These are phyloP conservation scores for Dascyllus trimaculatus DNA, from an alignment of 2,113 vertebrate species.

Conservation along the genomic window DNA sequence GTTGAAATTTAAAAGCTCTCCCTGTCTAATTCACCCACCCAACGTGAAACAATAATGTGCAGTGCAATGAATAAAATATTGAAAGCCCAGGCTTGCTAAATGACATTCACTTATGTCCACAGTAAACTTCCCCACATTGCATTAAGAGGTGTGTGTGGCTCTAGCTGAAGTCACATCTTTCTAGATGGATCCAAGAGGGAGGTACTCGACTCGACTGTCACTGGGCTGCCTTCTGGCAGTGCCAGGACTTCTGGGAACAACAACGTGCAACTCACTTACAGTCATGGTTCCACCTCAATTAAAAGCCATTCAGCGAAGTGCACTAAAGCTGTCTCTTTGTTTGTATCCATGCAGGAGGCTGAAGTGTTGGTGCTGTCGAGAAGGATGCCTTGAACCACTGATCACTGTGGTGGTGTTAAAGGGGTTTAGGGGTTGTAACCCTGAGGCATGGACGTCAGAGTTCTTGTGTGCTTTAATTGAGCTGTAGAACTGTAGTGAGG, in stretches of 20 bases:
- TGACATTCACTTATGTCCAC: constrained; percentile 42
- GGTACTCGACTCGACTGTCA: constrained; percentile 50
- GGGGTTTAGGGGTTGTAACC: not conserved
- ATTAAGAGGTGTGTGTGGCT: constrained; percentile 10
- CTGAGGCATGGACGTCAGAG: not conserved
- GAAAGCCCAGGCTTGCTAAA: constrained; percentile 45
- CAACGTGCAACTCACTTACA: constrained; percentile 50
- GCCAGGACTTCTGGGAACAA: constrained; percentile 47
- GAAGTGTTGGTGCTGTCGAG: constrained; percentile 15
- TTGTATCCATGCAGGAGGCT: constrained; percentile 28
- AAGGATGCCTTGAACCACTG: constrained; percentile 10
- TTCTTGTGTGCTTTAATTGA: not conserved
- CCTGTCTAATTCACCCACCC: constrained; percentile 61
- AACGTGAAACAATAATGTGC: constrained; percentile 59
- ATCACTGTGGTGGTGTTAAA: not conserved
- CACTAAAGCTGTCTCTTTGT: constrained; percentile 35
- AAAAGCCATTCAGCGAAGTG: constrained; percentile 33
- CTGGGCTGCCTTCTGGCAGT: constrained; percentile 51
- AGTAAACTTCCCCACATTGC: constrained; percentile 30
- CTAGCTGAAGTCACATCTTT: constrained; percentile 34
- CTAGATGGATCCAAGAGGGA: constrained; percentile 44
- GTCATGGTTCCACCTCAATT: constrained; percentile 55
- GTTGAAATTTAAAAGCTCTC: constrained; percentile 74
- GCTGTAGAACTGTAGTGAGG: not conserved
- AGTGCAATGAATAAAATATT: constrained; percentile 67